Base-by-base conservation (phyloP, 2,797 vertebrate genomes). In the Xenentodon cancila region DNA sequence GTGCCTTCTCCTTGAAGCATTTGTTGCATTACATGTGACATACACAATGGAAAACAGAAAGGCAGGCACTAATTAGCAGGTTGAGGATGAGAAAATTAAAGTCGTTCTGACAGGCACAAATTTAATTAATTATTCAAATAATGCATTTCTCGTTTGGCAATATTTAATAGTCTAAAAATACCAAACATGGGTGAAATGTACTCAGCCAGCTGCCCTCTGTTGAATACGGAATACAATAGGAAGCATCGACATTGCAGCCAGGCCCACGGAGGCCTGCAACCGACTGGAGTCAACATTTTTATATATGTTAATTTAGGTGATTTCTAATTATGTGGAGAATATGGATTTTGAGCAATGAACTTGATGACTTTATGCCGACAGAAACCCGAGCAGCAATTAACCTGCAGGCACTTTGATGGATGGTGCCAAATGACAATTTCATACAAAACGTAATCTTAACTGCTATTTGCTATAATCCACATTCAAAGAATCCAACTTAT, bases 251-350 rank as follows among this genome's bases (percentile, higher is more conserved):
- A 45, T 46, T 61, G 8, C 45, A 59, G 12, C 27, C 30, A 3
- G 25, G 8, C n/a, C 0, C 27, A 30, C 5, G 12, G 53, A 58
- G 3, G 27, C 17, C 25, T 46, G 42, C 50, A 18, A 42, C 13
- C 52, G 42, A 40, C 13, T 30, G 50, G 9, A 69, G 58, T 16
- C 34, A 58, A 19, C 18, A n/a, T 45, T 45, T 50, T 13, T 15
- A n/a, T 43, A 17, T 18, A 17, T 73, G 50, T 71, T 59, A 60
- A 40, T 63, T 64, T 15, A 58, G 46, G 43, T 42, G 20, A 53
- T 42, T 60, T 74, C n/a, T 63, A 68, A 73, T 79, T 53, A 71
- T 53, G 37, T 47, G 46, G 8, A 22, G 12, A 42, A 47, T 59
- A 56, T 73, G 52, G 9, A 56, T 63, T 53, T 16, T 51, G 53